Evolutionary conservation across 2,888 invertebrate genomes (phyloP).

Genomic region (Hermodice carunculata): DNA sequence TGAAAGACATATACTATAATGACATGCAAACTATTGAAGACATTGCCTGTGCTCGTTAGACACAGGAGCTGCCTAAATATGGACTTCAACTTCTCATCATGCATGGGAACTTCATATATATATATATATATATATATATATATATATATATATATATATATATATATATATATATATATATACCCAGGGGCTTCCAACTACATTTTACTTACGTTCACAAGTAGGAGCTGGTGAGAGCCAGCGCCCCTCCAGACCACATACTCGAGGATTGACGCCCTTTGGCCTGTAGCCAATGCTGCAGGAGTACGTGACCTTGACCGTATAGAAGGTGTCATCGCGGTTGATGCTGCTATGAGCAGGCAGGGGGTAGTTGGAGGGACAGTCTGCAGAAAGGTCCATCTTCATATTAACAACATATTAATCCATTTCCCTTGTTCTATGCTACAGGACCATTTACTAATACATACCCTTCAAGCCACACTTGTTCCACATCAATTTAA

Average conservation of each 20-base stretch:
- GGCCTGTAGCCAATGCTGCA: conserved; percentile 52
- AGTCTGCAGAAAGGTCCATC: conserved; percentile 36
- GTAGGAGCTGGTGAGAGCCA: conserved; percentile 42
- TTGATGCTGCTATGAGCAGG: conserved; percentile 23
- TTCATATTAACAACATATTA: background rate
- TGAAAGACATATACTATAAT: too few relatives aligned
- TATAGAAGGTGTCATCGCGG: conserved; percentile 35
- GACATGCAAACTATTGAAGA: too few relatives aligned
- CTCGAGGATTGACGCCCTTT: conserved; percentile 40
- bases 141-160: too few relatives aligned
- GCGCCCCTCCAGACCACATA: conserved; percentile 52
- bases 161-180: background rate
- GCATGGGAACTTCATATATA: too few relatives aligned
- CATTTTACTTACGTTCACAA: conserved; percentile 5
- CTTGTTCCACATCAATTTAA: too few relatives aligned
- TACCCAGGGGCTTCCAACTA: background rate
- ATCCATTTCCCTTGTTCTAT: background rate
- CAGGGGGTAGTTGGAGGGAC: conserved; percentile 31
- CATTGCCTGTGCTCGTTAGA: too few relatives aligned
- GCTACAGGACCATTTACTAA: too few relatives aligned
- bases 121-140: too few relatives aligned
- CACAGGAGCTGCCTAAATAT: too few relatives aligned
- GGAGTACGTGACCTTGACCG: conserved; percentile 44
- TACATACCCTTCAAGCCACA: too few relatives aligned
- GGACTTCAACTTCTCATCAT: too few relatives aligned